Evolutionary conservation across 2,888 invertebrate species (phyloP).

Genomic region (Callyntrura sp.): DNA sequence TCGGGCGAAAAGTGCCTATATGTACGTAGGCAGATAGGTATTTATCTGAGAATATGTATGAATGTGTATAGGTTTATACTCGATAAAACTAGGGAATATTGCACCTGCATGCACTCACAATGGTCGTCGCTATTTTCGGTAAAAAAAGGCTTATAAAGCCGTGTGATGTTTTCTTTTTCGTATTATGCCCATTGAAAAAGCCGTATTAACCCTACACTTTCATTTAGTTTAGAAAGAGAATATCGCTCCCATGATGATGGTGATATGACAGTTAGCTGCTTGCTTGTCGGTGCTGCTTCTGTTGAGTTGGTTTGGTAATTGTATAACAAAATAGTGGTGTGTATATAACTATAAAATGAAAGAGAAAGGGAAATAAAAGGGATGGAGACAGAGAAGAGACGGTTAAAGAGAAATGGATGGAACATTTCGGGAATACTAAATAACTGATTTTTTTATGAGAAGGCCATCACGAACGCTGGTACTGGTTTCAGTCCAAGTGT

Average conservation of each 20-base stretch:
- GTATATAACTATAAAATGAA: background rate
- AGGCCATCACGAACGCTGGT: too few species aligned
- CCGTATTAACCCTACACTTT: slow-evolving; percentile 45
- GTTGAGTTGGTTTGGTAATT: background rate
- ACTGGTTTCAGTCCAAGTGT: background rate
- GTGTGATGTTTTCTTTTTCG: slow-evolving; percentile 29
- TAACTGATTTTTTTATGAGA: slow-evolving; percentile 59
- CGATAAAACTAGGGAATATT: slow-evolving; percentile 26
- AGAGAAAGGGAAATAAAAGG: slow-evolving; percentile 45
- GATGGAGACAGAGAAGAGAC: background rate
- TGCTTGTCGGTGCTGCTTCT: background rate
- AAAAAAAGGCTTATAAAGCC: slow-evolving; percentile 19
- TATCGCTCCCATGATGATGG: slow-evolving; percentile 55
- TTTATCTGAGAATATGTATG: too few species aligned
- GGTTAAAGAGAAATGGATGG: slow-evolving; percentile 23
- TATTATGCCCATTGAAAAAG: slow-evolving; percentile 30
- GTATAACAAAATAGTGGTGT: background rate
- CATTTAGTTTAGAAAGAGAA: slow-evolving; percentile 18
- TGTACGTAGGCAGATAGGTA: too few species aligned
- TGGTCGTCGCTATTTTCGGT: background rate
- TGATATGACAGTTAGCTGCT: slow-evolving; percentile 52
- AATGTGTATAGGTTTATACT: background rate
- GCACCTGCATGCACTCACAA: slow-evolving; percentile 59
- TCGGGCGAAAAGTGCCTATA: too few species aligned
- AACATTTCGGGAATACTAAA: slow-evolving; percentile 66